Base-by-base conservation (phyloP, 2,888 invertebrate species). In the Tetragonisca angustula region DNA sequence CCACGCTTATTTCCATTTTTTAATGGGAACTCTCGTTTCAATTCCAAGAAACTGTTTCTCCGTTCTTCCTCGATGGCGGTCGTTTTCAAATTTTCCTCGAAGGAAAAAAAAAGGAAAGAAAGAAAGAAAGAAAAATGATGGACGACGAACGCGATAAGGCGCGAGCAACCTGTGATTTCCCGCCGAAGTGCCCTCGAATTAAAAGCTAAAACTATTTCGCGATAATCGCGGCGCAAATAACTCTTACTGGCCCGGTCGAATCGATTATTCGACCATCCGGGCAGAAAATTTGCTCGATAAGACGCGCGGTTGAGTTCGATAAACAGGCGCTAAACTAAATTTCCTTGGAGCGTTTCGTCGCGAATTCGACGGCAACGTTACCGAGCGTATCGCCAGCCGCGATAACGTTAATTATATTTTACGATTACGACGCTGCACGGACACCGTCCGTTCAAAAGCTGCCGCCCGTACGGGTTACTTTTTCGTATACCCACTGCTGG, bases 381-480 rank as follows among this genome's bases (percentile, higher is more conserved):
- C 62, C 62, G 43, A 43, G 4, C 78, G 64, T 76, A 85, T 87
- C 81, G 65, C 15, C 50, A 15, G 15, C 36, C 76, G 43, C 43
- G 89, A 89, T 89, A 87, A 75, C 80, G 81, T 59, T 89, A 88
- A 88, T 88, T 87, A 82, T 87, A 85, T 87, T 89, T 88, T 81
- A 89, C 82, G 83, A 67, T 43, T n/a, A 72, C 81, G 89, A 82
- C 43, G 82, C 85, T 88, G 86, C 74, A 84, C 69, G 79, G 69
- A 61, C 83, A 36, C 27, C 3, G 36, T 21, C 2, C n/a, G 21
- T 36, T 82, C 13, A 52, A 62, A 76, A 52, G 71, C 11, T 59
- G 19, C 5, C 62, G 50, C 15, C 74, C 69, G 5, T 13, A 78
- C 52, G 72, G 72, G 76, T 64, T 68, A n/a, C 32, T 4, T 62